phyloP scores from a whole-genome alignment of 2,113 vertebrate species.

The Orcinus orca region DNA sequence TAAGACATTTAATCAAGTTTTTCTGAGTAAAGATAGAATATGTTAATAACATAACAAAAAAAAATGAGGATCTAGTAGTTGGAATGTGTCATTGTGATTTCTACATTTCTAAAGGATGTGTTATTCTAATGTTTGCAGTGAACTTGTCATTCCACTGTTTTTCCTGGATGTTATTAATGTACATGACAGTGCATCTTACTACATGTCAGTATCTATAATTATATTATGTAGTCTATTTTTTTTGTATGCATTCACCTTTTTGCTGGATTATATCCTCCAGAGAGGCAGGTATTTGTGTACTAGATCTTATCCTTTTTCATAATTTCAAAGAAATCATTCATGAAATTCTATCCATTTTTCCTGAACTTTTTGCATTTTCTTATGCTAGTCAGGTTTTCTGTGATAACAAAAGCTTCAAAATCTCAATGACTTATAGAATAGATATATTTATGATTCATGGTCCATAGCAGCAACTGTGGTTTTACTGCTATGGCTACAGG shows the following conservation, averaged over 20 bases:
- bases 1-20: background rate
- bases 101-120: background rate
- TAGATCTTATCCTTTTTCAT: background rate
- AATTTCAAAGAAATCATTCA: background rate
- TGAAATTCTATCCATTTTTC: background rate
- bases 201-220: background rate
- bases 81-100: background rate
- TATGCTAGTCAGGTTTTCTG: background rate
- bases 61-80: background rate
- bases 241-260: background rate
- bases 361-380: background rate
- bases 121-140: background rate
- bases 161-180: background rate
- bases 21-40: background rate
- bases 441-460: background rate
- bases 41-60: background rate
- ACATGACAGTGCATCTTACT: background rate
- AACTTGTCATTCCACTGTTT: background rate
- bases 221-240: background rate
- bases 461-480: background rate
- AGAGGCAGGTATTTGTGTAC: background rate
- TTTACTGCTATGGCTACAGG: background rate
- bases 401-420: background rate
- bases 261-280: background rate
- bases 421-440: background rate